Base-by-base conservation (phyloP, 2,113 vertebrate species). In the Willisornis vidua region DNA sequence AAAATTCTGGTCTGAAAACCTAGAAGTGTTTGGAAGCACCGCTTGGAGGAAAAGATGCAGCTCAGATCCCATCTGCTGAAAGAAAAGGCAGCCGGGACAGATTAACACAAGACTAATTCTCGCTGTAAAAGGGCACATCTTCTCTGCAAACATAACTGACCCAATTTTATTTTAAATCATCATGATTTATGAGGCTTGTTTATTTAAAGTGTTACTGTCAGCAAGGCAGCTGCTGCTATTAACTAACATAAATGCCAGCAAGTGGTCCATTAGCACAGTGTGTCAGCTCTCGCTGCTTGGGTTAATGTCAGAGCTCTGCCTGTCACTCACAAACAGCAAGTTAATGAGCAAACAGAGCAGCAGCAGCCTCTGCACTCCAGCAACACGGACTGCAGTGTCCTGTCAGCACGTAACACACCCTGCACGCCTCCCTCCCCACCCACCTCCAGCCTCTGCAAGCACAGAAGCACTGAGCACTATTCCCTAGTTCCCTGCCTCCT, bases 301-400 rank as follows among this genome's bases (percentile, higher is more conserved):
- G 76, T 87, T 83, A 71, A 85, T 68, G 58, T 66, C 5, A 72
- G 76, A 89, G 83, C 81, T 75, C 39, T 51, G 87, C 59, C 61
- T 71, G n/a, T 45, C 80, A 71, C 29, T 83, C 76, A 78, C 41
- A 89, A 85, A 79, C 1, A 76, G 8, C 59, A 82, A 89, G 83
- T 87, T 89, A 94, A 89, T 82, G 74, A 95, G 62, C 78, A 96
- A 94, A 96, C 86, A 83, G 10, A 67, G 61, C 49, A 87, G 76
- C 62, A 93, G 52, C 55, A 22, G 3, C 62, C 84, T 63, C 52
- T 67, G 51, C 41, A 43, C 71, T 57, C 28, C 83, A 90, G 59
- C 52, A 63, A 25, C 37, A 1, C 0, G 3, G 46, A 73, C 71
- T 58, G 72, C 85, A 74, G 57, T 10, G 25, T 39, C 94, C 92